A percentile compares a stretch with the other conserved stretches of the same genome.
These are phyloP conservation scores for Gortyna flavago DNA, from an alignment of 2,888 invertebrate species.

Conservation along the genomic window DNA sequence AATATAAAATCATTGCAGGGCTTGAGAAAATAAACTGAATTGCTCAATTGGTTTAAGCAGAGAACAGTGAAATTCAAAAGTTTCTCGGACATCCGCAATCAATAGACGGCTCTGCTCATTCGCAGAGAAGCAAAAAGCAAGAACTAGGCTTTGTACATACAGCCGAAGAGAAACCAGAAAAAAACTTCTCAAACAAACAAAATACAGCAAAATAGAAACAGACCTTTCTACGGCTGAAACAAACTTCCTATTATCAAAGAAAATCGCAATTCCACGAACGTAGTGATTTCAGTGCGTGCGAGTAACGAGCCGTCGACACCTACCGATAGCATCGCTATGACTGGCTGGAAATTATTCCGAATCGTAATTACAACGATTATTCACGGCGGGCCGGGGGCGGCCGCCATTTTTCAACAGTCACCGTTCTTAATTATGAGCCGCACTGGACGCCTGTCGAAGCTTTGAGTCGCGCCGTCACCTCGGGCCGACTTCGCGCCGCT, in stretches of 20 bases:
- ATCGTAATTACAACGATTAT: constrained; percentile 90
- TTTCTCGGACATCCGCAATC: background rate
- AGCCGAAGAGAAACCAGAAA: background rate
- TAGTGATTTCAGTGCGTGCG: constrained; percentile 82
- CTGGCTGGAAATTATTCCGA: constrained; percentile 90
- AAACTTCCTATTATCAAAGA: constrained; percentile 68
- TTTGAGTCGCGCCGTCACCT: constrained; percentile 90
- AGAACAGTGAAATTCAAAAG: background rate
- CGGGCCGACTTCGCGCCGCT: constrained; percentile 83
- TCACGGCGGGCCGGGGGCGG: constrained; percentile 90
- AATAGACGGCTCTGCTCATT: background rate
- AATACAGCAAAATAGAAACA: constrained; percentile 44
- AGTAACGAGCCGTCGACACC: constrained; percentile 90
- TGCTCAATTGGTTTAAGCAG: background rate
- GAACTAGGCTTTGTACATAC: background rate
- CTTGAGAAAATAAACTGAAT: background rate
- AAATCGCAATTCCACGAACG: constrained; percentile 83
- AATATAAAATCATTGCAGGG: background rate
- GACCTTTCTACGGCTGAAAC: constrained; percentile 54
- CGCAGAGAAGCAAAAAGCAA: constrained; percentile 8
- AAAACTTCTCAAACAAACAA: background rate
- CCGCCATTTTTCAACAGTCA: constrained; percentile 90
- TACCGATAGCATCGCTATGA: constrained; percentile 90
- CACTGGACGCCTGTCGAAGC: constrained; percentile 90
- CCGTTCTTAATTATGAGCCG: constrained; percentile 90